Percentiles rank a stretch among this genome's conserved stretches.
These are phyloP conservation scores for Orthosia incerta DNA, from an alignment of 2,888 invertebrate species.

Conservation along the genomic window DNA sequence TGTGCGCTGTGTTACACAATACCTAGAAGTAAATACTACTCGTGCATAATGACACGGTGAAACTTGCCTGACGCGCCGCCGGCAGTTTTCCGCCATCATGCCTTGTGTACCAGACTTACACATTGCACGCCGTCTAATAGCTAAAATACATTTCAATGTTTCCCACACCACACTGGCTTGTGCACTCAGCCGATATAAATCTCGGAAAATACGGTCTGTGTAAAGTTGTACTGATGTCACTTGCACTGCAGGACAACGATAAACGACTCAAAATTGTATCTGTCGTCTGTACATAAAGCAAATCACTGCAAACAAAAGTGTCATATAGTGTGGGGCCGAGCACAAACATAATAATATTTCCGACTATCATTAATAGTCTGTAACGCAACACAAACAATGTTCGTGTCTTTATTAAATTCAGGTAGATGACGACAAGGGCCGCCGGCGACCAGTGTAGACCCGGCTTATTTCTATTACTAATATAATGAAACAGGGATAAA, in stretches of 20 bases:
- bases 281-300: conserved; percentile 11
- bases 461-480: conserved; percentile 56
- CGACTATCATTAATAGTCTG: conserved; percentile 34
- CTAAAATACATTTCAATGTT: conserved; percentile 49
- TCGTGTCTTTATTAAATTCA: conserved; percentile 59
- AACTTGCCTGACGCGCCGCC: conserved; percentile 42
- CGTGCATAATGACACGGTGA: conserved; percentile 43
- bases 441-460: conserved; percentile 39
- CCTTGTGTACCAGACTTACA: conserved; percentile 38
- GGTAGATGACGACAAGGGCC: conserved; percentile 39
- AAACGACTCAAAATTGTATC: conserved; percentile 36
- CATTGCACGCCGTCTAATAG: conserved; percentile 37
- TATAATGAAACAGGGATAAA: conserved; percentile 59
- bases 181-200: conserved; percentile 35
- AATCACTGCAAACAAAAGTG: conserved; percentile 15
- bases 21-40: conserved; percentile 37
- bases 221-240: conserved; percentile 33
- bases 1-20: conserved; percentile 11
- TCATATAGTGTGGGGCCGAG: background rate
- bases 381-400: conserved; percentile 49
- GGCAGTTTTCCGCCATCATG: conserved; percentile 39
- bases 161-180: conserved; percentile 12
- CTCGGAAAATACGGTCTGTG: conserved; percentile 20
- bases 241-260: conserved; percentile 32
- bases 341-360: conserved; percentile 44